Base-by-base conservation (phyloP, 2,113 vertebrate genomes). In the Glareola pratincola region DNA sequence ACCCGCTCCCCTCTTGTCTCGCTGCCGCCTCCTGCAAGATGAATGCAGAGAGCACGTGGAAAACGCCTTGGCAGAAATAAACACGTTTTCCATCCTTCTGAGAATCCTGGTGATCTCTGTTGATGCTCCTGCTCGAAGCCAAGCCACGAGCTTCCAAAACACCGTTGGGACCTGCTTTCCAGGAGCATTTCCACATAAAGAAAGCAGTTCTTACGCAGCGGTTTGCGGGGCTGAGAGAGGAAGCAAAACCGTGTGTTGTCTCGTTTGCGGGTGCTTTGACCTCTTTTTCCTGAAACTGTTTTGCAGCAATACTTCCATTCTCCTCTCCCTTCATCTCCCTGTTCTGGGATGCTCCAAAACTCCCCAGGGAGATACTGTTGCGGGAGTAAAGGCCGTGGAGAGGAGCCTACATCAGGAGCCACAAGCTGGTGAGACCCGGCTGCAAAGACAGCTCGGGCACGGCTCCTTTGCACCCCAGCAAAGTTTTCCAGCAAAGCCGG, bases 371-470 rank as follows among this genome's bases (percentile, higher is more conserved):
- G 51, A 5, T 45, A 4, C 9, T 22, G 50, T 4, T 43, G 50
- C 43, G 14, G 1, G 17, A 36, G 3, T 4, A 3, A 11, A 29
- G 56, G 45, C 3, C 30, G 37, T 16, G 63, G 43, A 54, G 73
- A 20, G 37, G 45, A 81, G 41, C 39, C 69, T 32, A 20, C 18
- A 6, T 20, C 39, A 12, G 83, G 66, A 62, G 23, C 34, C 32
- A 6, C 30, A 4, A 14, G 13, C 23, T 2, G 8, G 24, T 23
- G 43, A 45, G 57, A 5, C 16, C 14, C 0, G 1, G 27, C n/a
- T 82, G 71, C 57, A 37, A 21, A 29, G n/a, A 8, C 1, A 4
- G 37, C 78, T 57, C 1, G 0, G 37, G 50, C 67, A 29, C 0
- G 3, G 67, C 32, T 56, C 59, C 72, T 37, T n/a, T 56, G 23